Conservation (phyloP, 2,113 vertebrate species). For the Actenoides hombroni region DNA sequence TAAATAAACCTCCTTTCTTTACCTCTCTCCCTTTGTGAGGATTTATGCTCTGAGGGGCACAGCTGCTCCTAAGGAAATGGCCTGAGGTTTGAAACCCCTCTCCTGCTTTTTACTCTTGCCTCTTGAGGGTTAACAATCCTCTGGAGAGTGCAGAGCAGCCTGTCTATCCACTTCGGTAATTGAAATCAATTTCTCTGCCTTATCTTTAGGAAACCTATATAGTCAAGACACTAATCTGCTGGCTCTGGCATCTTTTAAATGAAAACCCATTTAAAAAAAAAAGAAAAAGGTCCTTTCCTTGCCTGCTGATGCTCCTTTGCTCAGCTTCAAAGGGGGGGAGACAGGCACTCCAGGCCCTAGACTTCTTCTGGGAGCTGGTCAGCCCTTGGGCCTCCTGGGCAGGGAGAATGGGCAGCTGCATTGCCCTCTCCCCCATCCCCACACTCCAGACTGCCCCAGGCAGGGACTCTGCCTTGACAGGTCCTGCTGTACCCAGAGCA, state of each 20-base stretch:
- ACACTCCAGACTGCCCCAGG: neutral
- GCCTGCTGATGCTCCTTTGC: neutral
- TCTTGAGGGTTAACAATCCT: conserved; percentile 70
- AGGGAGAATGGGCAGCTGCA: neutral
- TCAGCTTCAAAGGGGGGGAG: neutral
- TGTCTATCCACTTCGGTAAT: conserved; percentile 79
- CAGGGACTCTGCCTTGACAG: neutral
- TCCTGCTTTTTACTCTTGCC: neutral
- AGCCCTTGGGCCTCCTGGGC: neutral
- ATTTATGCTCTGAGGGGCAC: neutral
- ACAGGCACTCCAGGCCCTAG: neutral
- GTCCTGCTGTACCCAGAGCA: neutral
- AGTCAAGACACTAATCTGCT: conserved; percentile 79
- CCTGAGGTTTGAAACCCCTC: neutral
- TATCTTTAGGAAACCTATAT: conserved; percentile 83
- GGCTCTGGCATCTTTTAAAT: conserved; percentile 73
- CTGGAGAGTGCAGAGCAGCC: conserved; percentile 44
- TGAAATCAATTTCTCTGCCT: conserved; percentile 85
- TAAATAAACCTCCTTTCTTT: conserved; percentile 53
- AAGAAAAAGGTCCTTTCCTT: neutral
- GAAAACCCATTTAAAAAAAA: conserved; percentile 62
- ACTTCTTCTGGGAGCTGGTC: neutral
- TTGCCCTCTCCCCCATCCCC: neutral
- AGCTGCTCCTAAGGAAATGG: neutral
- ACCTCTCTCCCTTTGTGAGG: conserved; percentile 31